These are phyloP conservation scores for Bruchidius siliquastri DNA, from an alignment of 2,888 invertebrate species.

Conservation along the genomic window DNA sequence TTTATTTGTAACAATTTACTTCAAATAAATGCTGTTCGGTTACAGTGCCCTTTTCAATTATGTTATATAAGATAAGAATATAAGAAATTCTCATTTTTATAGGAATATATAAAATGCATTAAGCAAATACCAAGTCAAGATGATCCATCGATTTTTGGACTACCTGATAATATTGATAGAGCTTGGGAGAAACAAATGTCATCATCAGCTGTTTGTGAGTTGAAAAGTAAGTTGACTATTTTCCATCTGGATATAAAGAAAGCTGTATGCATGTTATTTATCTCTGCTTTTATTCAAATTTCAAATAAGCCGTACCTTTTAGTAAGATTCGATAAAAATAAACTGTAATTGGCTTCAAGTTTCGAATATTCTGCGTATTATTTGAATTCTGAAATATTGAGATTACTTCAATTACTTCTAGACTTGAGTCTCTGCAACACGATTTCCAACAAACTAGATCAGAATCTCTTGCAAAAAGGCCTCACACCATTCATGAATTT, in stretches of 20 bases:
- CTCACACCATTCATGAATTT: conserved; percentile 67
- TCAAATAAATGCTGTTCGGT: too few species aligned
- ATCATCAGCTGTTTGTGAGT: conserved; percentile 24
- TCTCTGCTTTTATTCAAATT: too few species aligned
- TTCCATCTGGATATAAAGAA: too few species aligned
- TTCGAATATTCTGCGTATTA: too few species aligned
- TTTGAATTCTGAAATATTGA: too few species aligned
- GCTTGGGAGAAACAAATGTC: conserved; percentile 63
- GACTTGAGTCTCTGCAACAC: conserved; percentile 20
- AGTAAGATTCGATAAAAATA: not conserved
- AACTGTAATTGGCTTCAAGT: too few species aligned
- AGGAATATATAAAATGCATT: conserved; percentile 65
- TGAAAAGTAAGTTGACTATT: conserved; percentile 26
- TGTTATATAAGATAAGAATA: too few species aligned
- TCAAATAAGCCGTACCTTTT: too few species aligned
- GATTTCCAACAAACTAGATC: conserved; percentile 23
- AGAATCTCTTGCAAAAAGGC: conserved; percentile 54
- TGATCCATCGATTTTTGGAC: conserved; percentile 70
- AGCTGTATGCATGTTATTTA: too few species aligned
- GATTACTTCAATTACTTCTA: too few species aligned
- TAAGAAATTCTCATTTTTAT: conserved; percentile 32
- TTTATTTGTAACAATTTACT: too few species aligned
- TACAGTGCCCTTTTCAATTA: too few species aligned
- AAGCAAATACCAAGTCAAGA: conserved; percentile 68
- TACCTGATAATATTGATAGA: conserved; percentile 82